Conservation (phyloP, 1,140 invertebrate genomes). For the Samia ricini region DNA sequence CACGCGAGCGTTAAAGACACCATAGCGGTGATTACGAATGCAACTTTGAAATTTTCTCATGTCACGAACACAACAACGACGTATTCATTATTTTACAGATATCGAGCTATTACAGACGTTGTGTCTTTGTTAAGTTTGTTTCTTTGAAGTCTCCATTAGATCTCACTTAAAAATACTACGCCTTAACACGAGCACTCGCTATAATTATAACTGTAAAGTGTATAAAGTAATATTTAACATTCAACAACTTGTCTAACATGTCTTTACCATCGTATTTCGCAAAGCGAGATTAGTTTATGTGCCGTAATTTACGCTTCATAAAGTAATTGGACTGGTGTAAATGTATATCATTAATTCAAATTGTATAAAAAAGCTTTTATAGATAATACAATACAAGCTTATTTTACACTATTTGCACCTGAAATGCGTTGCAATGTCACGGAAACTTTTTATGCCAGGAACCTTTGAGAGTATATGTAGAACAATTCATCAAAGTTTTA, state of each 20-base stretch:
- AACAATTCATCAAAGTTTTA: too few species aligned
- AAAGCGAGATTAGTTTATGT: background rate
- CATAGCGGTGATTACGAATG: conserved; percentile 42
- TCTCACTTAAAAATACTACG: background rate
- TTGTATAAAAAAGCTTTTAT: too few species aligned
- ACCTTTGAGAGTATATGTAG: too few species aligned
- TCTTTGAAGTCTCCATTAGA: background rate
- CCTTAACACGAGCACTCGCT: background rate
- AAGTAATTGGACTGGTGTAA: background rate
- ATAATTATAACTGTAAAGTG: background rate
- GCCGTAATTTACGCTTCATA: background rate
- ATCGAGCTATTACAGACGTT: background rate
- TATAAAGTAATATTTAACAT: too few species aligned
- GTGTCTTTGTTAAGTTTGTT: background rate
- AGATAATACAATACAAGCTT: too few species aligned
- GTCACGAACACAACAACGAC: conserved; percentile 34
- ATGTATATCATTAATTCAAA: too few species aligned
- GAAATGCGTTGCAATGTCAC: too few species aligned
- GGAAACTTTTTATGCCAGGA: too few species aligned
- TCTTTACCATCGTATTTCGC: background rate
- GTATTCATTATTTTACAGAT: conserved; percentile 14
- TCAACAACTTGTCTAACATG: background rate
- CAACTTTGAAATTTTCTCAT: conserved; percentile 44
- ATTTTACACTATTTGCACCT: too few species aligned
- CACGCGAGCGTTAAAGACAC: conserved; percentile 52